phyloP scores from a whole-genome alignment of 2,113 vertebrate genomes.

The Solea solea region DNA sequence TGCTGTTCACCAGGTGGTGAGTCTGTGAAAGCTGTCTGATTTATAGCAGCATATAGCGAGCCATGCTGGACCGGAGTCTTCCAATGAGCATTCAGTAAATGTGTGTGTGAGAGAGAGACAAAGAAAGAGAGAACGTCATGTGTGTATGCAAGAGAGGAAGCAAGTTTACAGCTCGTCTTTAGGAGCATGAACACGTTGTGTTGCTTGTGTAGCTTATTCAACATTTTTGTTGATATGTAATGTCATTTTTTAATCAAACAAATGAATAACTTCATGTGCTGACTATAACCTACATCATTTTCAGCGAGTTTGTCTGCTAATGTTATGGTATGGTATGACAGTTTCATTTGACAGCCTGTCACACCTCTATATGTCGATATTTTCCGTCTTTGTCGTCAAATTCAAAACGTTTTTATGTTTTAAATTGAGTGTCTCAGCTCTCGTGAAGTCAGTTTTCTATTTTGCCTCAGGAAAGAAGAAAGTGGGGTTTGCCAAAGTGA shows the following conservation, averaged over 20 bases:
- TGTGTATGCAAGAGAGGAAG: neutral
- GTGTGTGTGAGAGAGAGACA: constrained; percentile 11
- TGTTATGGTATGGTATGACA: too few relatives aligned
- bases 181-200: too few relatives aligned
- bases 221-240: too few relatives aligned
- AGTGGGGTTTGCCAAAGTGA: too few relatives aligned
- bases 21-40: constrained; percentile 73
- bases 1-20: constrained; percentile 69
- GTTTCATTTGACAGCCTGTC: neutral
- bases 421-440: neutral
- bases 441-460: neutral
- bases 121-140: neutral
- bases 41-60: constrained; percentile 55
- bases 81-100: constrained; percentile 34
- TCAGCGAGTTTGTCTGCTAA: too few relatives aligned
- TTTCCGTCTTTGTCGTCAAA: neutral
- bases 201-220: too few relatives aligned
- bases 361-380: neutral
- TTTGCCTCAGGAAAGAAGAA: neutral
- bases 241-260: too few relatives aligned
- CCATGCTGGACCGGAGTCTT: constrained; percentile 50
- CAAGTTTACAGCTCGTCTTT: too few relatives aligned
- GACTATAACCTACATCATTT: too few relatives aligned
- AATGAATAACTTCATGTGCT: too few relatives aligned
- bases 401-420: neutral